These are phyloP conservation scores for Spodoptera frugiperda DNA, from an alignment of 1,140 invertebrate species.

Conservation along the genomic window DNA sequence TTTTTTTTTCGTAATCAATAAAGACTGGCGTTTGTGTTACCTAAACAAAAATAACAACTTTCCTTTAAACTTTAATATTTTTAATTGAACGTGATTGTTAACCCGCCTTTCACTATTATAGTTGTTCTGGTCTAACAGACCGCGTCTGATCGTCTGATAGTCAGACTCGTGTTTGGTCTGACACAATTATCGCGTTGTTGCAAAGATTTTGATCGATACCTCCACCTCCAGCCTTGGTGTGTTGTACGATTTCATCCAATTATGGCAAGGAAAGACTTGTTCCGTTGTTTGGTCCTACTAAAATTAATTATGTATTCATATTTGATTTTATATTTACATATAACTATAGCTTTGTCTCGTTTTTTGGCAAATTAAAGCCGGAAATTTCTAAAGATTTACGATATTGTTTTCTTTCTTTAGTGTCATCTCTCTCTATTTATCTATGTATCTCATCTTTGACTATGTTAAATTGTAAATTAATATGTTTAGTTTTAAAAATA, in stretches of 20 bases:
- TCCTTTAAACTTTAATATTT: constrained; percentile 8
- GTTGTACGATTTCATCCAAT: constrained; percentile 47
- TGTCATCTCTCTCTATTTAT: no score
- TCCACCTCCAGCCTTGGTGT: constrained; percentile 23
- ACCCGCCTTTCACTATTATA: not conserved
- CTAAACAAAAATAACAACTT: not conserved
- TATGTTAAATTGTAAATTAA: no score
- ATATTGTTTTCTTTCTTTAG: no score
- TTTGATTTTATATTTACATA: no score
- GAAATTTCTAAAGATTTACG: no score
- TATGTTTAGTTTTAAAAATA: no score
- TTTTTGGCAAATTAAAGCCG: no score
- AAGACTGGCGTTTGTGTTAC: no score
- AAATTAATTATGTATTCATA: no score
- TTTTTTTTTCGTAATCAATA: no score
- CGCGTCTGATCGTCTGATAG: constrained; percentile 10
- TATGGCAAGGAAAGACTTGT: constrained; percentile 10
- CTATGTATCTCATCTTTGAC: no score
- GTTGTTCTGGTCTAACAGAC: constrained; percentile 20
- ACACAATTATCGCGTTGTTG: constrained; percentile 18
- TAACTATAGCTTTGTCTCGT: no score
- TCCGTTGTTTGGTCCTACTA: not conserved
- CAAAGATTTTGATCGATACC: constrained; percentile 37
- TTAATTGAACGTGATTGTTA: not conserved
- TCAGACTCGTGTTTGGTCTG: not conserved